A percentile compares a stretch with the other conserved stretches of the same genome.
These are phyloP conservation scores for Chionoecetes opilio DNA, from an alignment of 1,140 invertebrate species.

Conservation along the genomic window DNA sequence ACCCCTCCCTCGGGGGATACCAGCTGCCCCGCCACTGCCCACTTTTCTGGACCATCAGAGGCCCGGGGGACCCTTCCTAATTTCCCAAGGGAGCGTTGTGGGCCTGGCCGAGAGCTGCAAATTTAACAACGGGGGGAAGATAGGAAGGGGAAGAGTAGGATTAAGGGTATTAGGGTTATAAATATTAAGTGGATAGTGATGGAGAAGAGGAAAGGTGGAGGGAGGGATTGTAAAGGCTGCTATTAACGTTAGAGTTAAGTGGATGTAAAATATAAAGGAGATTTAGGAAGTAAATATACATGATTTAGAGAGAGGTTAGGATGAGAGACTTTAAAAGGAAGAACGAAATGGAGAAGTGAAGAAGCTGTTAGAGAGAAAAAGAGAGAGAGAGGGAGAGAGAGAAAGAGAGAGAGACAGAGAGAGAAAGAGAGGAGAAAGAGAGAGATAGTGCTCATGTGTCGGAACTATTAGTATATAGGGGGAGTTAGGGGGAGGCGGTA, in stretches of 20 bases:
- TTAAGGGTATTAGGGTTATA: neutral
- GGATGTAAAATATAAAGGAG: no score
- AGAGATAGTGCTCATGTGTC: neutral
- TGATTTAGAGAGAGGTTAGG: no score
- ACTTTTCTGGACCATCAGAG: neutral
- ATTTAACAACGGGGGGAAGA: neutral
- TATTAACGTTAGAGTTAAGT: no score
- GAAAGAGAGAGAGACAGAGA: slow-evolving; percentile 8
- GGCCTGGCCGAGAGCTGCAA: neutral
- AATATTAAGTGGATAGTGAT: no score
- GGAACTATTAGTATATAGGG: neutral
- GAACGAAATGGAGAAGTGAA: neutral
- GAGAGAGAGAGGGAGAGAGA: slow-evolving; percentile 25
- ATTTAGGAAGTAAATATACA: no score
- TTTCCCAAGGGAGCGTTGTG: neutral
- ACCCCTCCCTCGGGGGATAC: neutral
- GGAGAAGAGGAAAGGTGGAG: no score
- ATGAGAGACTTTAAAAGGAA: neutral
- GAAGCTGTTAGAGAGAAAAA: neutral
- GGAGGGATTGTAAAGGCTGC: no score
- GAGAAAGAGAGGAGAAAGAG: neutral
- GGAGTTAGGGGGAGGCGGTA: no score
- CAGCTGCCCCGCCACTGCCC: neutral
- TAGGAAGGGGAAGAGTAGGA: neutral
- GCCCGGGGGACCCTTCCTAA: neutral